Evolutionary conservation across 2,797 vertebrate genomes (phyloP).

Genomic region (Enteromius fasciolatus): DNA sequence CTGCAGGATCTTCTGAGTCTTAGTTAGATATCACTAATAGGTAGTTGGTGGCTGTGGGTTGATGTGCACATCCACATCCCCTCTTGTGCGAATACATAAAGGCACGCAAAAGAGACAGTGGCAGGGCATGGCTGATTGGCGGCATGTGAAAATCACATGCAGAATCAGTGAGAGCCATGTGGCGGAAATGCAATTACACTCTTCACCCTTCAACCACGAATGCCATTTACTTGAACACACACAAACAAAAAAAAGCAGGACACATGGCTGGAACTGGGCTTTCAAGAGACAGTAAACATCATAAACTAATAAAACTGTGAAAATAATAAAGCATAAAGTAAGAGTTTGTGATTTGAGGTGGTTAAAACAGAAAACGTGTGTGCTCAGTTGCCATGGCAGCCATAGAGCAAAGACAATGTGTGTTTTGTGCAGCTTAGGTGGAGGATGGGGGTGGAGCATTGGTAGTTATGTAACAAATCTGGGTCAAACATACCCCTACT

Average conservation of each 20-base stretch:
- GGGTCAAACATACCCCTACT: constrained; percentile 22
- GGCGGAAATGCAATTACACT: constrained; percentile 46
- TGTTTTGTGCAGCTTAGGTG: constrained; percentile 34
- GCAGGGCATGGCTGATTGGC: constrained; percentile 15
- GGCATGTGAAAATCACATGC: constrained; percentile 43
- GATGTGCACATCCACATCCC: neutral
- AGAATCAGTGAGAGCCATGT: constrained; percentile 13
- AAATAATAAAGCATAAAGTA: too few species aligned
- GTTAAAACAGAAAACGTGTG: neutral
- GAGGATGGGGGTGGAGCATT: neutral
- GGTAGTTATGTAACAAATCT: constrained; percentile 38
- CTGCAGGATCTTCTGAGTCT: neutral
- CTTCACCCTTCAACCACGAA: constrained; percentile 9
- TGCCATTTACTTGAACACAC: constrained; percentile 1
- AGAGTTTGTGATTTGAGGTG: neutral
- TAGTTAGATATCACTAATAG: neutral
- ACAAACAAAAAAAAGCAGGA: neutral
- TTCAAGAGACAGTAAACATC: neutral
- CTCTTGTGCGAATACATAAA: neutral
- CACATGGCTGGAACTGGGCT: neutral
- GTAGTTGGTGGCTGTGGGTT: constrained; percentile 11
- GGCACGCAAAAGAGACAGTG: neutral
- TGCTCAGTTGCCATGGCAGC: constrained; percentile 31
- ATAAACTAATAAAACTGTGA: neutral
- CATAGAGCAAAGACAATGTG: constrained; percentile 34